Percentiles rank a stretch among this genome's conserved stretches.
phyloP scores from a whole-genome alignment of 2,888 invertebrate genomes.

The Cacoxenus indagator region DNA sequence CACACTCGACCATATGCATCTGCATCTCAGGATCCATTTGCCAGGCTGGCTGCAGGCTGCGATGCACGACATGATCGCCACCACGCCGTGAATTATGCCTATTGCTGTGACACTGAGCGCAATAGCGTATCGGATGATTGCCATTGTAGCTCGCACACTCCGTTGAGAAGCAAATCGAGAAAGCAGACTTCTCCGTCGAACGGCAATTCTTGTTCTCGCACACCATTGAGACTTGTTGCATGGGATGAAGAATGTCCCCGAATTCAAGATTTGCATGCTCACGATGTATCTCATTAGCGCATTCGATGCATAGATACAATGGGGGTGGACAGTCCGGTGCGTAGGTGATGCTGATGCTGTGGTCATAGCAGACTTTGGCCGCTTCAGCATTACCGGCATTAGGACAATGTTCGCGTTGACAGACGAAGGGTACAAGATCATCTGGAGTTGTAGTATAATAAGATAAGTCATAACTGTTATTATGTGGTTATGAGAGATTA shows the following conservation, averaged over 20 bases:
- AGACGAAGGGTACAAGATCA: slow-evolving; percentile 84
- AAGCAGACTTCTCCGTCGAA: slow-evolving; percentile 90
- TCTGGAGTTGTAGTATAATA: slow-evolving; percentile 73
- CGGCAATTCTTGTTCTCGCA: slow-evolving; percentile 99
- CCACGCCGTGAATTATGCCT: slow-evolving; percentile 90
- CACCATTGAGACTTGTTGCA: slow-evolving; percentile 94
- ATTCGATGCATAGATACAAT: slow-evolving; percentile 94
- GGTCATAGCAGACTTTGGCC: slow-evolving; percentile 94
- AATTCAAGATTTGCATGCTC: slow-evolving; percentile 89
- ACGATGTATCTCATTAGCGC: slow-evolving; percentile 91
- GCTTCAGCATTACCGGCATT: slow-evolving; percentile 89
- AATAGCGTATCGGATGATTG: slow-evolving; percentile 95
- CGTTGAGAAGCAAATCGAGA: slow-evolving; percentile 95
- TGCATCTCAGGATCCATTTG: slow-evolving; percentile 92
- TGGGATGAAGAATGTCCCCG: slow-evolving; percentile 90
- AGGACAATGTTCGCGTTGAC: slow-evolving; percentile 93
- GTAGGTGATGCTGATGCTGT: slow-evolving; percentile 89
- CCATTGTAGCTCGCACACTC: slow-evolving; percentile 98
- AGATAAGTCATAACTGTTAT: no score
- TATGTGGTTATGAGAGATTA: no score
- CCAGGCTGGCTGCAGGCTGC: slow-evolving; percentile 88
- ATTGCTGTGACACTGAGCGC: slow-evolving; percentile 89
- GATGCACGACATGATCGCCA: slow-evolving; percentile 91
- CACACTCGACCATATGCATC: slow-evolving; percentile 93
- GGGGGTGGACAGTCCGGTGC: slow-evolving; percentile 93